A percentile compares a stretch with the other conserved stretches of the same genome.
Evolutionary conservation across 2,888 invertebrate genomes (phyloP).

Genomic region (Drosophila kuntzei): DNA sequence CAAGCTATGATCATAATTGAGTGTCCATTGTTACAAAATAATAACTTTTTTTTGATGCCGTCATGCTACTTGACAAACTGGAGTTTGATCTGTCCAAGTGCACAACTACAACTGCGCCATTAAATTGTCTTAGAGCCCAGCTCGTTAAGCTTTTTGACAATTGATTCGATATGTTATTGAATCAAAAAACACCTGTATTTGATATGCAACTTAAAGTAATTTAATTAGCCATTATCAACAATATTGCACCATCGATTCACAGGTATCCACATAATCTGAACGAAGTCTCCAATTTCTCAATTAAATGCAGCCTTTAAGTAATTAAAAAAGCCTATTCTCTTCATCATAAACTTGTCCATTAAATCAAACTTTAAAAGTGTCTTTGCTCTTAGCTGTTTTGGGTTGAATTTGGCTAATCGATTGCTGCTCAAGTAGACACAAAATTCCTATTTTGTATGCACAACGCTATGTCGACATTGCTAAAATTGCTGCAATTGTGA

Average conservation of each 20-base stretch:
- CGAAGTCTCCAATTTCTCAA: conserved; percentile 22
- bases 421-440: conserved; percentile 55
- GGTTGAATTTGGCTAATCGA: conserved; percentile 70
- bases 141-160: conserved; percentile 12
- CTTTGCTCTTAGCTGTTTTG: conserved; percentile 23
- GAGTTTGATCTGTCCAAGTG: conserved; percentile 21
- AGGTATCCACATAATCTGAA: conserved; percentile 21
- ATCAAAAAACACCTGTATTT: conserved; percentile 5
- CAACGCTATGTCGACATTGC: conserved; percentile 25
- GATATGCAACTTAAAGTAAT: conserved; percentile 27
- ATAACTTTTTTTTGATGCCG: conserved; percentile 52
- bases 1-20: conserved; percentile 52
- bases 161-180: conserved; percentile 38
- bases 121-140: conserved; percentile 27
- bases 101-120: conserved; percentile 36
- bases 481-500: conserved; percentile 32
- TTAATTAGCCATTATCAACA: conserved; percentile 14
- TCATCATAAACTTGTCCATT: conserved; percentile 19
- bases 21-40: conserved; percentile 69
- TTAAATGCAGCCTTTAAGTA: neutral
- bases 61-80: conserved; percentile 71
- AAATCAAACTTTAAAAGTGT: conserved; percentile 18
- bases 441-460: conserved; percentile 57
- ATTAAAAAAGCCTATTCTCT: conserved; percentile 18
- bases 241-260: conserved; percentile 24